A percentile compares a stretch with the other conserved stretches of the same genome.
Evolutionary conservation across 1,140 invertebrate genomes (phyloP).

Genomic region (Ips nitidus): DNA sequence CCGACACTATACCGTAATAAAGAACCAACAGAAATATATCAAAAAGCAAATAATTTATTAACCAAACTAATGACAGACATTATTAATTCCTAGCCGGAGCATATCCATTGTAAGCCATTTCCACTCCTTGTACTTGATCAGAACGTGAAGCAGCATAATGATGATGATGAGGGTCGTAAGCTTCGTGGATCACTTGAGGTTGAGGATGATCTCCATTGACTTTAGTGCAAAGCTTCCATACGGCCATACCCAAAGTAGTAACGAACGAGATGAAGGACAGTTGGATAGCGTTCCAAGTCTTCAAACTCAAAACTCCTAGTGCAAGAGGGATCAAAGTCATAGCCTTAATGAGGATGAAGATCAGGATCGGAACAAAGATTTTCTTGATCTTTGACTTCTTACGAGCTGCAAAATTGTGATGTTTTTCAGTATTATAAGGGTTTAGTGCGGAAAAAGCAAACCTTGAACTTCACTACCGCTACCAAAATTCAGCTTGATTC

Average conservation of each 20-base stretch:
- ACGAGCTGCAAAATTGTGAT: constrained; percentile 57
- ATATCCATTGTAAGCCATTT: constrained; percentile 76
- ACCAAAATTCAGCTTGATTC: constrained; percentile 67
- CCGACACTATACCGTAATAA: not conserved
- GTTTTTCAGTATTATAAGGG: not conserved
- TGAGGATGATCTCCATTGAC: constrained; percentile 67
- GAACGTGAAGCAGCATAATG: constrained; percentile 56
- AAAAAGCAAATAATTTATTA: constrained; percentile 9
- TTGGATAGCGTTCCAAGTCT: constrained; percentile 83
- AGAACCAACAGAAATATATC: not conserved
- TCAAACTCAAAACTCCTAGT: constrained; percentile 77
- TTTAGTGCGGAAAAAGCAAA: constrained; percentile 7
- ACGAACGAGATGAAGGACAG: constrained; percentile 85
- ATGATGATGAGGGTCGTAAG: constrained; percentile 48
- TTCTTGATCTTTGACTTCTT: constrained; percentile 78
- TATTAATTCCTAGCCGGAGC: constrained; percentile 38
- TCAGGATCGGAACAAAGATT: constrained; percentile 78
- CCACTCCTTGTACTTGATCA: constrained; percentile 59
- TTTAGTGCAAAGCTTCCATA: constrained; percentile 85
- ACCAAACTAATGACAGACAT: constrained; percentile 19
- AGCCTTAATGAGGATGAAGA: constrained; percentile 79
- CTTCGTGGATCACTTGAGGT: constrained; percentile 55
- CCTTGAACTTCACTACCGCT: constrained; percentile 56
- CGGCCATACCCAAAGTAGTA: constrained; percentile 75
- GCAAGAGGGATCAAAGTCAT: constrained; percentile 81